A percentile compares a stretch with the other conserved stretches of the same genome.
Evolutionary conservation across 35 echinoderm and acorn worm genomes (phyloP).

Genomic region (Acanthaster planci): DNA sequence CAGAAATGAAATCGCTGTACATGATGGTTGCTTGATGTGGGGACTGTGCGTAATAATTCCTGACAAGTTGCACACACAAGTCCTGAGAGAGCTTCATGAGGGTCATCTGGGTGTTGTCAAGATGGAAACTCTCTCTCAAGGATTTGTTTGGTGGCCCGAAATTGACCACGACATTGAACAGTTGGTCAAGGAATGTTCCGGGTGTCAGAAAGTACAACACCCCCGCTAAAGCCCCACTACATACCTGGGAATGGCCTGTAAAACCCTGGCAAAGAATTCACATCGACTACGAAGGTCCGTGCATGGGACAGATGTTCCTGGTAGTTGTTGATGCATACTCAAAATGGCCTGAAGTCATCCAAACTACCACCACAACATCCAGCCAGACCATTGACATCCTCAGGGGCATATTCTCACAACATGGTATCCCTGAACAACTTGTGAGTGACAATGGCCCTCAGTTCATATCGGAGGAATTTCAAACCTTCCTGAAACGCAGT

Average conservation of each 20-base stretch:
- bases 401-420: slow-evolving; percentile 11
- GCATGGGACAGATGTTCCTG: slow-evolving; percentile 29
- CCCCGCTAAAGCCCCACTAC: slow-evolving; percentile 43
- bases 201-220: slow-evolving; percentile 32
- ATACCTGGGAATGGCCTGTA: slow-evolving; percentile 64
- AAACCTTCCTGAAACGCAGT: slow-evolving; percentile 39
- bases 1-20: slow-evolving; percentile 45
- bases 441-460: slow-evolving; percentile 66
- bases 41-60: slow-evolving; percentile 67
- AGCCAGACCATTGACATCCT: slow-evolving; percentile 38
- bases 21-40: slow-evolving; percentile 55
- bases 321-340: slow-evolving; percentile 63
- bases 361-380: neutral
- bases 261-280: slow-evolving; percentile 61
- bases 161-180: slow-evolving; percentile 30
- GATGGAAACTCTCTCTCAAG: slow-evolving; percentile 38
- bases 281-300: slow-evolving; percentile 61
- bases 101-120: slow-evolving; percentile 50
- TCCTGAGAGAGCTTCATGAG: slow-evolving; percentile 57
- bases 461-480: slow-evolving; percentile 67
- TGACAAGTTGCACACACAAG: neutral
- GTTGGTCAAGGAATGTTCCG: slow-evolving; percentile 22
- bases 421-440: slow-evolving; percentile 56
- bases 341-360: slow-evolving; percentile 61
- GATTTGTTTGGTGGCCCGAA: slow-evolving; percentile 25